Percentiles rank a stretch among this genome's conserved stretches.
phyloP scores from a whole-genome alignment of 2,113 vertebrate genomes.

The Zapornia atra region DNA sequence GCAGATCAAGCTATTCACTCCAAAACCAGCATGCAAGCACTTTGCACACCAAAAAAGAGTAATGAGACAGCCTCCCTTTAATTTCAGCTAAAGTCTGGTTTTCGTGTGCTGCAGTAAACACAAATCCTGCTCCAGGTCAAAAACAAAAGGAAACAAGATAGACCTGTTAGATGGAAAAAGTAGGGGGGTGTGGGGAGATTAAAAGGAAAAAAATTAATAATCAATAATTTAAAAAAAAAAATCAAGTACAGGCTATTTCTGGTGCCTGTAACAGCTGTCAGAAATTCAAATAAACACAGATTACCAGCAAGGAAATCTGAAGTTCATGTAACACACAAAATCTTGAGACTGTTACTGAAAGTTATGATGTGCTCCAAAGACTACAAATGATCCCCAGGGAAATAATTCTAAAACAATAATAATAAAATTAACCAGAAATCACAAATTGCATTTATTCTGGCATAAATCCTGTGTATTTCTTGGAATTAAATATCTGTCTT shows the following conservation, averaged over 20 bases:
- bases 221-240: neutral
- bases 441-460: conserved; percentile 39
- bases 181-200: too few relatives aligned
- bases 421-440: conserved; percentile 50
- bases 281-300: conserved; percentile 34
- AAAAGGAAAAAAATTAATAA: neutral
- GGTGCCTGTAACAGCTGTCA: neutral
- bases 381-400: neutral
- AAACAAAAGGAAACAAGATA: neutral
- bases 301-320: conserved; percentile 3
- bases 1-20: neutral
- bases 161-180: neutral
- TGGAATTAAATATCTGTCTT: conserved; percentile 38
- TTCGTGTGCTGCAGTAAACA: neutral
- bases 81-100: neutral
- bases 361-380: neutral
- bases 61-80: neutral
- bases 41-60: neutral
- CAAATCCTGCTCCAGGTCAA: neutral
- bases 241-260: neutral
- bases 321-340: conserved; percentile 17
- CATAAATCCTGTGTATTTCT: neutral
- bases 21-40: neutral
- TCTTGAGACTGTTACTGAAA: neutral
- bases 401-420: conserved; percentile 35